A percentile compares a stretch with the other conserved stretches of the same genome.
phyloP scores from a whole-genome alignment of 2,888 invertebrate genomes.

The Dynastes tityus region DNA sequence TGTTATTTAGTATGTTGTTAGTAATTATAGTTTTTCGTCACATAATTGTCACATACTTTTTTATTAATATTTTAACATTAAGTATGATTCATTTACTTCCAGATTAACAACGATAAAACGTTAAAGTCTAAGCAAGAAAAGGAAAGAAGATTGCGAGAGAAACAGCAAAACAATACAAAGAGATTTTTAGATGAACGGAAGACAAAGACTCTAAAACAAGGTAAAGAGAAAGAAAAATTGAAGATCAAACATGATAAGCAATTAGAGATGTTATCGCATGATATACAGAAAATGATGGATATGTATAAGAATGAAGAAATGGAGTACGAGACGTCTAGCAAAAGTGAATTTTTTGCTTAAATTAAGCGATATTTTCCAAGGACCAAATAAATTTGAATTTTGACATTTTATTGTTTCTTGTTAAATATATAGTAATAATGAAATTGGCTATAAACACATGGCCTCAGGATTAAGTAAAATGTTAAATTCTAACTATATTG shows the following conservation, averaged over 20 bases:
- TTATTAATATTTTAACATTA: background rate
- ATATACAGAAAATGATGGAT: slow-evolving; percentile 91
- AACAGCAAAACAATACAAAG: slow-evolving; percentile 98
- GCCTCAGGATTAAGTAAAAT: slow-evolving; percentile 39
- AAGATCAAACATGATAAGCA: slow-evolving; percentile 94
- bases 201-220: slow-evolving; percentile 90
- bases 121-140: slow-evolving; percentile 97
- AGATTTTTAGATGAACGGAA: slow-evolving; percentile 97
- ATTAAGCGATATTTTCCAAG: slow-evolving; percentile 16
- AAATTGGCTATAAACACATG: slow-evolving; percentile 37
- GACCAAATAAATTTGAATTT: slow-evolving; percentile 42
- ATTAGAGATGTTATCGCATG: slow-evolving; percentile 89
- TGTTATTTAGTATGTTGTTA: no score
- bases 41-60: background rate
- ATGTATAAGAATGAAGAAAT: slow-evolving; percentile 95
- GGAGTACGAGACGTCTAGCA: slow-evolving; percentile 90
- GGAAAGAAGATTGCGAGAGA: slow-evolving; percentile 92
- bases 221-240: slow-evolving; percentile 92
- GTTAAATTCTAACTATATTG: slow-evolving; percentile 48
- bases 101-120: slow-evolving; percentile 90
- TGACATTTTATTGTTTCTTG: slow-evolving; percentile 29
- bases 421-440: slow-evolving; percentile 28
- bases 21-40: background rate
- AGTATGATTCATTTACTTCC: slow-evolving; percentile 20
- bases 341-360: slow-evolving; percentile 93